A percentile compares a stretch with the other conserved stretches of the same genome.
These are phyloP conservation scores for Xanthorhoe spadicearia DNA, from an alignment of 2,888 invertebrate species.

Conservation along the genomic window DNA sequence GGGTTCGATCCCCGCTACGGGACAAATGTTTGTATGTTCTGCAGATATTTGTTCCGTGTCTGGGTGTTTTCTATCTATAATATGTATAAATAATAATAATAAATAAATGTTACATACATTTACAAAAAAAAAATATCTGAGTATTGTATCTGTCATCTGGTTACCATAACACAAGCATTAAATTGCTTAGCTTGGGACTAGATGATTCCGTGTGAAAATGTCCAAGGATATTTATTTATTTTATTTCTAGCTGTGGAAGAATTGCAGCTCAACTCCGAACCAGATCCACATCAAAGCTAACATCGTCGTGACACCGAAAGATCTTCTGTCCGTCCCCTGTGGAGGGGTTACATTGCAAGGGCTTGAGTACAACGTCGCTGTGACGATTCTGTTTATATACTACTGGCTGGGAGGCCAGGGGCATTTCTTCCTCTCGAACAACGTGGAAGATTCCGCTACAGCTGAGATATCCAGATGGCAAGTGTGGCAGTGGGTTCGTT, in stretches of 20 bases:
- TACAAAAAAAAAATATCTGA: too few relatives aligned
- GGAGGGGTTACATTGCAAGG: slow-evolving; percentile 87
- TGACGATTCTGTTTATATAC: slow-evolving; percentile 87
- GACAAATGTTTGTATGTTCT: too few relatives aligned
- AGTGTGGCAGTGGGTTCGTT: slow-evolving; percentile 90
- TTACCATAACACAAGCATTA: too few relatives aligned
- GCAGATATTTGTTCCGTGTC: too few relatives aligned
- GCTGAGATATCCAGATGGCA: slow-evolving; percentile 90
- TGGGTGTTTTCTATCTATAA: too few relatives aligned
- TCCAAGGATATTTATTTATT: too few relatives aligned
- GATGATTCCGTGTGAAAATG: too few relatives aligned
- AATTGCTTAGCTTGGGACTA: too few relatives aligned
- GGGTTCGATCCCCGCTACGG: too few relatives aligned
- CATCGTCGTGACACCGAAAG: slow-evolving; percentile 69
- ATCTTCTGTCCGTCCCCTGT: slow-evolving; percentile 84
- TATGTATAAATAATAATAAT: too few relatives aligned
- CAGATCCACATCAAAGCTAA: slow-evolving; percentile 77
- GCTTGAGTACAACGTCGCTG: slow-evolving; percentile 86
- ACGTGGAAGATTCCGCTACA: slow-evolving; percentile 90
- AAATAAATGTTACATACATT: too few relatives aligned
- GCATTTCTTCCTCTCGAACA: slow-evolving; percentile 86
- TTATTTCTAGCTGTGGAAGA: slow-evolving; percentile 76
- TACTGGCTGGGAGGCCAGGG: slow-evolving; percentile 88
- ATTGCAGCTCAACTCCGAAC: slow-evolving; percentile 75
- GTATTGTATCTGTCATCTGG: too few relatives aligned